A percentile compares a stretch with the other conserved stretches of the same genome.
Evolutionary conservation across 2,888 invertebrate species (phyloP).

Genomic region (Drosophila falleni): DNA sequence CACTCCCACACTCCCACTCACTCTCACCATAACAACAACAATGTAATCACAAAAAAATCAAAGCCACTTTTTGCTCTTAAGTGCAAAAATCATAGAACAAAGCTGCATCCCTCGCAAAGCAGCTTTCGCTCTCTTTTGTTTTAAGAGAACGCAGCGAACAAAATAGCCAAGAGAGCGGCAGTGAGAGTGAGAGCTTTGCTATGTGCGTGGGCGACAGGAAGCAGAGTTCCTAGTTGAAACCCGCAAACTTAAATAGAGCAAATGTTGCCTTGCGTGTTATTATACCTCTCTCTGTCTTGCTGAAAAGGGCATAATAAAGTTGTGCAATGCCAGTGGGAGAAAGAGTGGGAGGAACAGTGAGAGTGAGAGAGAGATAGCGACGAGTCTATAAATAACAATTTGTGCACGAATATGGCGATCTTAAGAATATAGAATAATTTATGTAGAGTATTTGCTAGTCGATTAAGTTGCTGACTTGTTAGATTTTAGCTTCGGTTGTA

Average conservation of each 20-base stretch:
- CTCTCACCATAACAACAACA: constrained; percentile 29
- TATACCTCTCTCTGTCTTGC: constrained; percentile 19
- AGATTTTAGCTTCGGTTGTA: constrained; percentile 46
- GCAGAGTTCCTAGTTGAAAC: constrained; percentile 54
- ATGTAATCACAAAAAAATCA: constrained; percentile 57
- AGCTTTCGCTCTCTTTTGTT: constrained; percentile 36
- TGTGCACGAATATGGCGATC: constrained; percentile 10
- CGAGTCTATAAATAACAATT: constrained; percentile 19
- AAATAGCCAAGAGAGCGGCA: neutral
- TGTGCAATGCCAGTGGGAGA: constrained; percentile 9
- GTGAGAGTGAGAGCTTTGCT: constrained; percentile 20
- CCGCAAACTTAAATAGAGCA: constrained; percentile 72
- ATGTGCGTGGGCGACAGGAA: constrained; percentile 65
- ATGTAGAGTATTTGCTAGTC: constrained; percentile 28
- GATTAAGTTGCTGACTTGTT: constrained; percentile 12
- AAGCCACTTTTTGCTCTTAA: constrained; percentile 74
- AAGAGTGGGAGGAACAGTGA: no score
- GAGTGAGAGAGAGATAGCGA: neutral
- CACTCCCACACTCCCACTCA: constrained; percentile 12
- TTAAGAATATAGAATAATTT: neutral
- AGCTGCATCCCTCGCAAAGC: constrained; percentile 49
- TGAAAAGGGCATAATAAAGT: constrained; percentile 28
- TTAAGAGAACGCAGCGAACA: constrained; percentile 10
- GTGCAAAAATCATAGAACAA: constrained; percentile 66
- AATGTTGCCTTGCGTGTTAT: constrained; percentile 44